These are phyloP conservation scores for Melanargia galathea DNA, from an alignment of 2,888 invertebrate genomes.

Conservation along the genomic window DNA sequence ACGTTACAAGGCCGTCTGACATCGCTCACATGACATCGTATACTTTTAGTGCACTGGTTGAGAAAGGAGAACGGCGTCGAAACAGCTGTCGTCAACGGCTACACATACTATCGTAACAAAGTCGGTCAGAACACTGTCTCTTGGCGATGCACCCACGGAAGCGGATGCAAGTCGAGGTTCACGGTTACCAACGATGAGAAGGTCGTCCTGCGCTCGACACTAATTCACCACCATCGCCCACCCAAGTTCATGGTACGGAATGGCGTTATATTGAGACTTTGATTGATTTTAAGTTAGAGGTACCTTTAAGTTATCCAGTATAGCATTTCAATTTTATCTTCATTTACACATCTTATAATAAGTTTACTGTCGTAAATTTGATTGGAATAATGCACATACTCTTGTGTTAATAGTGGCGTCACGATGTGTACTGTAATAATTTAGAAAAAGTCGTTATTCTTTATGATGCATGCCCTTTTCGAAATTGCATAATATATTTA, in stretches of 20 bases:
- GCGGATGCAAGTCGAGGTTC: conserved; percentile 37
- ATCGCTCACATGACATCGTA: not conserved
- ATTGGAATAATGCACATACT: no score
- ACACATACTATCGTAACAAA: conserved; percentile 44
- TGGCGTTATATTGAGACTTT: not conserved
- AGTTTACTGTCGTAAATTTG: no score
- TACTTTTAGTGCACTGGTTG: conserved; percentile 34
- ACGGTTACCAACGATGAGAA: conserved; percentile 7
- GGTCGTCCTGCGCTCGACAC: not conserved
- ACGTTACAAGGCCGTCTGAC: no score
- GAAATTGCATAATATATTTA: no score
- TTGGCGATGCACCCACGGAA: conserved; percentile 44
- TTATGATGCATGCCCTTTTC: no score
- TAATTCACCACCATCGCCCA: conserved; percentile 62
- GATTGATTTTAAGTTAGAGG: not conserved
- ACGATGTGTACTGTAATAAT: no score
- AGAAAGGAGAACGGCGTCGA: conserved; percentile 37
- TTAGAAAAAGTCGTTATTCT: no score
- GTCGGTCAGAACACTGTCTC: conserved; percentile 28
- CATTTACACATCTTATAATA: no score
- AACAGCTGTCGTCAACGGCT: conserved; percentile 44
- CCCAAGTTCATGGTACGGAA: conserved; percentile 8
- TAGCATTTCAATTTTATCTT: no score
- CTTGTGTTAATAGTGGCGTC: no score
- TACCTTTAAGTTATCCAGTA: no score